Percentiles rank a stretch among this genome's conserved stretches.
These are phyloP conservation scores for Diglossa cyanea DNA, from an alignment of 2,797 vertebrate species.

Conservation along the genomic window DNA sequence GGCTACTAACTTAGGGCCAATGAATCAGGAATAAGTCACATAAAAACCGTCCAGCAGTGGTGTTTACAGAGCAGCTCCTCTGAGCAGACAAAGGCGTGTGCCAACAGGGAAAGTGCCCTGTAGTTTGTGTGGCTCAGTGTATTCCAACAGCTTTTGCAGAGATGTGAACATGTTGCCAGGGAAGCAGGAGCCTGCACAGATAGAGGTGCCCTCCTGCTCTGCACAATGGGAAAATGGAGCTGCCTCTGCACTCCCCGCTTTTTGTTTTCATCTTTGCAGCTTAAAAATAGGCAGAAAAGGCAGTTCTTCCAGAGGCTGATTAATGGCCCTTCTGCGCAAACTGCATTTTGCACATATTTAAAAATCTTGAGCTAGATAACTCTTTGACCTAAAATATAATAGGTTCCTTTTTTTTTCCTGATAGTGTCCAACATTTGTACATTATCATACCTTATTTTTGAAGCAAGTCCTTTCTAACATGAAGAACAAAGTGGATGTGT, in stretches of 20 bases:
- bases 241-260: background rate
- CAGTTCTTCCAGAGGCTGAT: background rate
- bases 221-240: background rate
- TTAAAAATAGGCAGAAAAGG: background rate
- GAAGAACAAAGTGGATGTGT: background rate
- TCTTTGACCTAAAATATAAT: conserved; percentile 21
- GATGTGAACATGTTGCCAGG: conserved; percentile 13
- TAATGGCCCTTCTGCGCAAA: conserved; percentile 8
- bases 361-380: conserved; percentile 47
- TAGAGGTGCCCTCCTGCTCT: background rate
- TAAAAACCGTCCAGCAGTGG: background rate
- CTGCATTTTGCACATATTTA: conserved; percentile 31
- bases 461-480: background rate
- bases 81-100: conserved; percentile 21
- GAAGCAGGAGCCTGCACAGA: background rate
- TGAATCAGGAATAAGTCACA: conserved; percentile 39
- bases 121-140: rapidly evolving
- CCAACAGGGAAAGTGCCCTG: conserved; percentile 40
- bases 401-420: background rate
- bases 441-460: background rate
- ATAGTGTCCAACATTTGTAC: background rate
- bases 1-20: conserved; percentile 40
- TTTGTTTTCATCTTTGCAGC: background rate
- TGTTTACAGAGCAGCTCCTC: conserved; percentile 49
- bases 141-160: conserved; percentile 4